Evolutionary conservation across 1,140 invertebrate species (phyloP).

Genomic region (Pseudomyrmex pallidus): DNA sequence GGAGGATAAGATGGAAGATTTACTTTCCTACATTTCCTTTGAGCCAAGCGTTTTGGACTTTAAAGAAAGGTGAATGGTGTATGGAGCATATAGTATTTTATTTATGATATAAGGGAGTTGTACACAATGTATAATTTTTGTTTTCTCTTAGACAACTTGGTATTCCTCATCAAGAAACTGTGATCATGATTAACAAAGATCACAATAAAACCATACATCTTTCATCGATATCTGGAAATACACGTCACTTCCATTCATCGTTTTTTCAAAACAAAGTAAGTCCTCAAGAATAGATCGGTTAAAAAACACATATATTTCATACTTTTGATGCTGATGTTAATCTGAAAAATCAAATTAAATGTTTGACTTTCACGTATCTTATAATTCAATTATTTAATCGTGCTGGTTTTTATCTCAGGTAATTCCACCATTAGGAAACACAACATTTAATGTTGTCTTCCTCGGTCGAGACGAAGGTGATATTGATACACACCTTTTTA

Average conservation of each 20-base stretch:
- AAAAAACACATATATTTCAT: not conserved
- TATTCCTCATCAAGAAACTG: conserved; percentile 92
- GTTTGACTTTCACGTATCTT: not conserved
- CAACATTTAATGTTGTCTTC: conserved; percentile 98
- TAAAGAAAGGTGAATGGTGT: conserved; percentile 79
- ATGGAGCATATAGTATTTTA: not conserved
- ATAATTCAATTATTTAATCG: not conserved
- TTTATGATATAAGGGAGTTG: conserved; percentile 23
- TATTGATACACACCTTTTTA: conserved; percentile 94
- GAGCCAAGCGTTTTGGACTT: conserved; percentile 82
- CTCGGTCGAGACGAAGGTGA: conserved; percentile 95
- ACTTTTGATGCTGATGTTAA: not conserved
- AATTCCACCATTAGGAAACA: conserved; percentile 95
- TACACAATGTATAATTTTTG: conserved; percentile 25
- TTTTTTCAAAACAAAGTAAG: conserved; percentile 95
- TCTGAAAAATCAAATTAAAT: not conserved
- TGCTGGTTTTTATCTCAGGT: conserved; percentile 85
- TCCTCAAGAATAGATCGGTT: not conserved
- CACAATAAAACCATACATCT: conserved; percentile 91
- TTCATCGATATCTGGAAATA: conserved; percentile 94
- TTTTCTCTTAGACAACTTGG: conserved; percentile 90
- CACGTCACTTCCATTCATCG: conserved; percentile 95
- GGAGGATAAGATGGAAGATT: conserved; percentile 78
- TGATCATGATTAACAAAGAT: conserved; percentile 92
- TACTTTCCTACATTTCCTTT: conserved; percentile 79